phyloP scores from a whole-genome alignment of 2,888 invertebrate genomes.

The Meta bourneti region DNA sequence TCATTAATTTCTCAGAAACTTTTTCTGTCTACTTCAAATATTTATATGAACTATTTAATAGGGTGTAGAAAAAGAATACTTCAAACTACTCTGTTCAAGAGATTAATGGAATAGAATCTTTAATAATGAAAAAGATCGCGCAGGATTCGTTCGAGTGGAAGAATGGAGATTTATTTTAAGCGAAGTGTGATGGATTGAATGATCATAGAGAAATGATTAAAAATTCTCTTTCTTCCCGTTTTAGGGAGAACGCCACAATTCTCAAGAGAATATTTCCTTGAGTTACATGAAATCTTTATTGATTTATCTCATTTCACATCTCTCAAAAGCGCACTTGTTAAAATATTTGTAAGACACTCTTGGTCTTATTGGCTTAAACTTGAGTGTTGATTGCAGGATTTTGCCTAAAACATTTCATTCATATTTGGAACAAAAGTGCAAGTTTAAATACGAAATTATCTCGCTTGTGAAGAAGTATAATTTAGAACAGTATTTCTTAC shows the following conservation, averaged over 20 bases:
- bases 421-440: too few relatives aligned
- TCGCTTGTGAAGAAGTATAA: too few relatives aligned
- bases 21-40: too few relatives aligned
- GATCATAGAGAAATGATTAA: not conserved
- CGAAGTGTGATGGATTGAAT: not conserved
- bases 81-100: not conserved
- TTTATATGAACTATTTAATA: too few relatives aligned
- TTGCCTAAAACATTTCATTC: too few relatives aligned
- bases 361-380: too few relatives aligned
- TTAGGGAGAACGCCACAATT: not conserved
- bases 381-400: too few relatives aligned
- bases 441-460: too few relatives aligned
- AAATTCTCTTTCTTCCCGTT: not conserved
- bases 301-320: not conserved
- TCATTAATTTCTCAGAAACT: too few relatives aligned
- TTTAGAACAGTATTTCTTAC: too few relatives aligned
- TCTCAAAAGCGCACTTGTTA: not conserved
- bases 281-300: not conserved
- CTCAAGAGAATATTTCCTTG: not conserved
- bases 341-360: too few relatives aligned
- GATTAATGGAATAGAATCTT: not conserved
- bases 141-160: not conserved
- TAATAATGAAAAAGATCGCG: not conserved
- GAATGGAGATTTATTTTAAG: not conserved
- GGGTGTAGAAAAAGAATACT: too few relatives aligned